These are phyloP conservation scores for Rousettus madagascariensis DNA, from an alignment of 2,797 vertebrate genomes.

Conservation along the genomic window DNA sequence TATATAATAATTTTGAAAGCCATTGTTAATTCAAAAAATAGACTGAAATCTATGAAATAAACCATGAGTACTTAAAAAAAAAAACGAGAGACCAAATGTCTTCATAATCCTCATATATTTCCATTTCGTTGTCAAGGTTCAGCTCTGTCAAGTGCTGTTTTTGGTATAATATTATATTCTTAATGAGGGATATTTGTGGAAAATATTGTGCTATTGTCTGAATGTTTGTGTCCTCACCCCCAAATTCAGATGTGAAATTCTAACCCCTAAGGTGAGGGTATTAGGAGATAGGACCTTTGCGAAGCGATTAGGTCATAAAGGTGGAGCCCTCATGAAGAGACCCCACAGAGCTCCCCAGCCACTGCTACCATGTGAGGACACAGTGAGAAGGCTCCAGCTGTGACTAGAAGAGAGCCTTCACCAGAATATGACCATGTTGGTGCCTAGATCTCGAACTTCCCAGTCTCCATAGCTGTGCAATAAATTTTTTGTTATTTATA, in stretches of 20 bases:
- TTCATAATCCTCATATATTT: not conserved
- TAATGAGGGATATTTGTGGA: constrained; percentile 19
- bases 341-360: not conserved
- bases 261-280: not conserved
- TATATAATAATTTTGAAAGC: constrained; percentile 41
- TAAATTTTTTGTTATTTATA: not conserved
- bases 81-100: not conserved
- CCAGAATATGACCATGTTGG: not conserved
- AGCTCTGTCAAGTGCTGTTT: not conserved
- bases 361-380: not conserved
- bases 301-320: not conserved
- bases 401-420: not conserved
- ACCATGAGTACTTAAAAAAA: not conserved
- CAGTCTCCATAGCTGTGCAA: not conserved
- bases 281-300: not conserved
- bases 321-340: not conserved
- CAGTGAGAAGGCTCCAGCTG: not conserved
- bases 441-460: not conserved
- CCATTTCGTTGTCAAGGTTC: constrained; percentile 24
- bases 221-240: not conserved
- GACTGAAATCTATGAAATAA: not conserved
- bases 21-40: constrained; percentile 39
- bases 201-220: not conserved
- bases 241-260: not conserved
- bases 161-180: constrained; percentile 9